Base-by-base conservation (phyloP, 1,140 invertebrate genomes). In the Diabrotica undecimpunctata region DNA sequence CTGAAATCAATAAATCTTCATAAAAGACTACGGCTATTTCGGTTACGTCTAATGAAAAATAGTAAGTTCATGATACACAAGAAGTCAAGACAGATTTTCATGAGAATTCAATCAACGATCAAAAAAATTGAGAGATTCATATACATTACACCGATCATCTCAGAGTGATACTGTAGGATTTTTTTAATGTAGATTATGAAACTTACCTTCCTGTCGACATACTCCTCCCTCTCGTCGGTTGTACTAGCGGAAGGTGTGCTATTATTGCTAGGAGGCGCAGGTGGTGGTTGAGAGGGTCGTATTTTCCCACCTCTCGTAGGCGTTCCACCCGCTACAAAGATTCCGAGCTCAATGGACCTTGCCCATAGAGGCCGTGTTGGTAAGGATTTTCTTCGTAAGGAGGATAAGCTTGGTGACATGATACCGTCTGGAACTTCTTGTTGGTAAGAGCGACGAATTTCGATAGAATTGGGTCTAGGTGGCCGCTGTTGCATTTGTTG, bases 201-300 rank as follows among this genome's bases (percentile, higher is more conserved):
- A 86, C 87, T 68, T 92, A 90, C 62, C 90, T 82, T 64, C 84
- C 85, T 13, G 85, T 82, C 57, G 85, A 87, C 80, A 87, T 85
- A 69, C 85, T 87, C 71, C 85, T 83, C 65, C 85, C 84, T 64
- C 88, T 81, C 13, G 88, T 90, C 41, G 88, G 88, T n/a, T 13
- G 87, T 89, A 55, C 88, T 87, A 61, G 87, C 81, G n/a, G 86
- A 87, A 7, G 88, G 87, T 12, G 88, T 90, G 25, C 85, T 86
- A 69, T 87, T 87, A 72, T 84, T 87, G 61, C 85, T 86, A 54
- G 92, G 93, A 10, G 93, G 93, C 62, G 92, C 92, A 59, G 93
- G 93, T 61, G 92, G 93, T 61, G 93, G 92, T 74, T 92, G 88
- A 59, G 90, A 87, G n/a, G 93, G 93, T 65, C 92, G 82, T 60